Conservation (phyloP, 2,888 invertebrate species). For the Cryptophagus acutangulus region DNA sequence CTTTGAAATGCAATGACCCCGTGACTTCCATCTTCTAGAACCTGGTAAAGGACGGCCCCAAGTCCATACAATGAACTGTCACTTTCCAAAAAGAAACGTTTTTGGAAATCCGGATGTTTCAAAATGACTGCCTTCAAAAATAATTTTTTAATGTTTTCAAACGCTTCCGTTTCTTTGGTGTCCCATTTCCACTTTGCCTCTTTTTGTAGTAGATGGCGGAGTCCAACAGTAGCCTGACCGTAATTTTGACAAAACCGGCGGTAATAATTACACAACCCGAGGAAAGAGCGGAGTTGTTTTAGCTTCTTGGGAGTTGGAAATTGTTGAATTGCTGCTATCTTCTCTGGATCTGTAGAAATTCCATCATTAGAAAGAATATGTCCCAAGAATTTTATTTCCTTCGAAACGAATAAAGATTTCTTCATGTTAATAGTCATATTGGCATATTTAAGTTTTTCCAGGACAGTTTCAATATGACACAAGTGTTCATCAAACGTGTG, state of each 20-base stretch:
- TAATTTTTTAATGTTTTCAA: conserved; percentile 9
- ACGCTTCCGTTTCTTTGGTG: conserved; percentile 8
- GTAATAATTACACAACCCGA: conserved; percentile 17
- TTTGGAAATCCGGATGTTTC: conserved; percentile 10
- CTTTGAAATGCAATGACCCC: conserved; percentile 18
- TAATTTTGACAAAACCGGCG: conserved; percentile 11
- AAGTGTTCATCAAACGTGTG: conserved; percentile 21
- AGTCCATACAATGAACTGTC: conserved; percentile 13
- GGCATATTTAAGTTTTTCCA: conserved; percentile 17
- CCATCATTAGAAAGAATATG: conserved; percentile 19
- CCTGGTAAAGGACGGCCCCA: conserved; percentile 15
- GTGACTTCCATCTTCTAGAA: conserved; percentile 10
- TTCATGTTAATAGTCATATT: conserved; percentile 24
- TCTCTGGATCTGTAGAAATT: conserved; percentile 21
- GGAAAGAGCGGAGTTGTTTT: conserved; percentile 14
- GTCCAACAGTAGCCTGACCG: conserved; percentile 10
- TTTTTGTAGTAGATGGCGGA: conserved; percentile 17
- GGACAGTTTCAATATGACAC: conserved; percentile 20
- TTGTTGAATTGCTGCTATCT: conserved; percentile 13
- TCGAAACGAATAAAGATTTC: conserved; percentile 24
- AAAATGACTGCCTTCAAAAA: conserved; percentile 13
- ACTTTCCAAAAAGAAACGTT: conserved; percentile 10
- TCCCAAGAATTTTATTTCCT: conserved; percentile 19
- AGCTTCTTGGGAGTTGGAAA: conserved; percentile 13
- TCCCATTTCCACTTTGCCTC: conserved; percentile 14